A percentile compares a stretch with the other conserved stretches of the same genome.
Conservation (phyloP, 2,113 vertebrate genomes). For the Crotalus viridis region DNA sequence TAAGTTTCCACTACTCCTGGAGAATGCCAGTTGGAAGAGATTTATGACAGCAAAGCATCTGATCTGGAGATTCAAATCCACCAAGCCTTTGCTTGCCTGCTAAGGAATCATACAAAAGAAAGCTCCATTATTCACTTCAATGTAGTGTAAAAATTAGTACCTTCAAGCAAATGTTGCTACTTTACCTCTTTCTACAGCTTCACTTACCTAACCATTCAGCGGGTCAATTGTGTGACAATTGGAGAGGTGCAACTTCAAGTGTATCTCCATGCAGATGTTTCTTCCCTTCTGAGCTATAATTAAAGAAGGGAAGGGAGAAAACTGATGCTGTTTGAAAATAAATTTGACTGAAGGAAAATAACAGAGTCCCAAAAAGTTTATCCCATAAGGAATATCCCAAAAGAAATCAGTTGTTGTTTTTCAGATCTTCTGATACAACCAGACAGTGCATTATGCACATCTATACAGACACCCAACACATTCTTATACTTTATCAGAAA, state of each 20-base stretch:
- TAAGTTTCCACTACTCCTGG: background rate
- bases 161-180: background rate
- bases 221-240: conserved; percentile 8
- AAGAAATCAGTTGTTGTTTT: background rate
- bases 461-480: background rate
- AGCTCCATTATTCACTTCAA: background rate
- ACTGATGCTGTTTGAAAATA: background rate
- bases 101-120: background rate
- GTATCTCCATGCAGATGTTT: background rate
- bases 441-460: background rate
- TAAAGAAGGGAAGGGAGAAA: background rate
- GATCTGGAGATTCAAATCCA: background rate
- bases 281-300: background rate
- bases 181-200: background rate
- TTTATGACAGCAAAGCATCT: background rate
- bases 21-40: background rate
- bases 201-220: background rate
- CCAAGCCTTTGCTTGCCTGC: background rate
- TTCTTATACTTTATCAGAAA: background rate
- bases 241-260: conserved; percentile 2
- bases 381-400: background rate
- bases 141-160: background rate
- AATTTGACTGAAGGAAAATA: background rate
- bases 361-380: background rate
- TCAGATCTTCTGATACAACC: background rate